Evolutionary conservation across 2,113 vertebrate genomes (phyloP).

Genomic region (Empidonax alnorum): DNA sequence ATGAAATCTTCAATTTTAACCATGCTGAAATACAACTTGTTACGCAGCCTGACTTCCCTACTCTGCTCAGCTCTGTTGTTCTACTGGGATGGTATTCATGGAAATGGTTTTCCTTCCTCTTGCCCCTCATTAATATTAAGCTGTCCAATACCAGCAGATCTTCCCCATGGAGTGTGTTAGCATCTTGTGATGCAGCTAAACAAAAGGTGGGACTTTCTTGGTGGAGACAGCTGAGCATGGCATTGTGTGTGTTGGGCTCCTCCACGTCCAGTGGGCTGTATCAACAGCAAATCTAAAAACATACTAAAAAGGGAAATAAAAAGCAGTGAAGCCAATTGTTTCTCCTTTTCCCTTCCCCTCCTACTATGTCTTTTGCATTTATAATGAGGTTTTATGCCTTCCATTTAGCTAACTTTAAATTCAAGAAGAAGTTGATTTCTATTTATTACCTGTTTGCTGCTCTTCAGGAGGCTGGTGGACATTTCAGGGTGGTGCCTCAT

Average conservation of each 20-base stretch:
- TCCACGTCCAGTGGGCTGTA: background rate
- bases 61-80: background rate
- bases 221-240: fast-evolving
- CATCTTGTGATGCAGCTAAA: background rate
- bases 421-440: background rate
- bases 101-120: background rate
- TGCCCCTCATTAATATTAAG: background rate
- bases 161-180: background rate
- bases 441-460: background rate
- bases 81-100: background rate
- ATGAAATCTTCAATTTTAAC: background rate
- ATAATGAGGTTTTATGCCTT: background rate
- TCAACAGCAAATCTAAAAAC: background rate
- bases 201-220: background rate
- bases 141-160: background rate
- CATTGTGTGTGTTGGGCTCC: background rate
- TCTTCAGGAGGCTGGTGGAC: background rate
- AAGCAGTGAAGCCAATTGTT: background rate
- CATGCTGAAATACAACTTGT: background rate
- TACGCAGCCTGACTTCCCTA: background rate
- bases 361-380: background rate
- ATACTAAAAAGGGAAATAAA: background rate
- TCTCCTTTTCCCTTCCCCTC: background rate
- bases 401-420: background rate
- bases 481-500: background rate